These are phyloP conservation scores for Tringa solitaria DNA, from an alignment of 2,113 vertebrate genomes.

Conservation along the genomic window DNA sequence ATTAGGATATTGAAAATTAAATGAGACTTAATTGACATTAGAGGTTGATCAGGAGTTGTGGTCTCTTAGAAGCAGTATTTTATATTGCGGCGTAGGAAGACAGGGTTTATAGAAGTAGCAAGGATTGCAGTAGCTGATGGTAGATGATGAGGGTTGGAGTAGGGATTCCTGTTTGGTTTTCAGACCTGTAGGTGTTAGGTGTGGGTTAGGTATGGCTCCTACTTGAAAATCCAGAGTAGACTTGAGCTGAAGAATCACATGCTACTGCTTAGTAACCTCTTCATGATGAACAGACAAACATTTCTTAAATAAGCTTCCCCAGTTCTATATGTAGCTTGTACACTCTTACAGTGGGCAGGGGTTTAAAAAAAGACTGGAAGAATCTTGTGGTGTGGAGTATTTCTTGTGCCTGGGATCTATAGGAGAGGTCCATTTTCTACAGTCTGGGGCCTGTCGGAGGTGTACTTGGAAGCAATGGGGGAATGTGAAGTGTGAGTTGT, in stretches of 20 bases:
- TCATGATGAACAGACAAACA: not conserved
- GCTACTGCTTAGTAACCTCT: not conserved
- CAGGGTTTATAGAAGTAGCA: not conserved
- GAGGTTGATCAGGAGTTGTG: not conserved
- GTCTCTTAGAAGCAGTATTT: not conserved
- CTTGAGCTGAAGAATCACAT: not conserved
- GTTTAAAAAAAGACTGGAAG: rapidly evolving
- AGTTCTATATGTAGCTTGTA: not conserved
- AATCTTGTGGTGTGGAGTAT: not conserved
- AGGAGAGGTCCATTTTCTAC: not conserved
- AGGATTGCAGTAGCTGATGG: not conserved
- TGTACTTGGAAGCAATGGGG: not conserved
- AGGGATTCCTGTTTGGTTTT: not conserved
- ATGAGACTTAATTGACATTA: not conserved
- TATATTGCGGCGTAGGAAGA: not conserved
- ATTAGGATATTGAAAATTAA: not conserved
- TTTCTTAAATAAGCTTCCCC: not conserved
- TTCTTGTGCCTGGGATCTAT: not conserved
- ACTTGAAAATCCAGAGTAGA: not conserved
- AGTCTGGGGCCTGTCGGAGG: not conserved
- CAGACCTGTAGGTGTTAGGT: not conserved
- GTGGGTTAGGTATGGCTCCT: not conserved
- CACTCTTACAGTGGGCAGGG: not conserved
- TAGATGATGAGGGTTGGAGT: not conserved
- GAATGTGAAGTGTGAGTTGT: rapidly evolving